Evolutionary conservation across 2,113 vertebrate genomes (phyloP).

Genomic region (Nibea coibor): DNA sequence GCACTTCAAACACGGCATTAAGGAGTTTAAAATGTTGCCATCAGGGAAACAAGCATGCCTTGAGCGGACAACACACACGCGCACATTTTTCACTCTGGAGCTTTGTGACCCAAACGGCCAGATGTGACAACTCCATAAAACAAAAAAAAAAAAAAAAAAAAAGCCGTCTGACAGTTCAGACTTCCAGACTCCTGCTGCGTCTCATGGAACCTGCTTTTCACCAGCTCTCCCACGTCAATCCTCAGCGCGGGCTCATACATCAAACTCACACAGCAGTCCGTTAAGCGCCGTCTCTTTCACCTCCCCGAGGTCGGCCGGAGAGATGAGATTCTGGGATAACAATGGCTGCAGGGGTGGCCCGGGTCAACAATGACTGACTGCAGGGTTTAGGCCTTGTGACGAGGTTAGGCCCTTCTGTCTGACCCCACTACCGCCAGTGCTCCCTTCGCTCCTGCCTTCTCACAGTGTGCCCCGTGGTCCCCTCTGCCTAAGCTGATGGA

Average conservation of each 20-base stretch:
- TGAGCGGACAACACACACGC: conserved; percentile 21
- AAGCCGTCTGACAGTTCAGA: conserved; percentile 28
- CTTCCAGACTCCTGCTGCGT: conserved; percentile 19
- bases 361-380: conserved; percentile 74
- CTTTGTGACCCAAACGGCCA: conserved; percentile 29
- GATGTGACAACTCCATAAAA: conserved; percentile 45
- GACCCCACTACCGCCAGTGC: conserved; percentile 36
- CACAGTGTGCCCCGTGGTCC: conserved; percentile 12
- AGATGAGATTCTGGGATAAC: conserved; percentile 65
- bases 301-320: conserved; percentile 36
- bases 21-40: conserved; percentile 29
- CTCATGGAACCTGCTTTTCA: conserved; percentile 49
- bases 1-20: conserved; percentile 40
- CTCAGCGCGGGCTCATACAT: conserved; percentile 52
- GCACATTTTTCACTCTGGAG: conserved; percentile 16
- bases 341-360: conserved; percentile 49
- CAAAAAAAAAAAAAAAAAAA: neutral
- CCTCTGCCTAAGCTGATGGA: conserved; percentile 56
- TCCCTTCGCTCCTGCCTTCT: conserved; percentile 24
- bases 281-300: conserved; percentile 56
- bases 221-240: conserved; percentile 63
- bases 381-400: conserved; percentile 64
- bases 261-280: conserved; percentile 55
- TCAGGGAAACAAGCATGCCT: conserved; percentile 18
- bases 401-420: conserved; percentile 45